Conservation (phyloP, 2,888 invertebrate genomes). For the Pristionchus exspectatus region DNA sequence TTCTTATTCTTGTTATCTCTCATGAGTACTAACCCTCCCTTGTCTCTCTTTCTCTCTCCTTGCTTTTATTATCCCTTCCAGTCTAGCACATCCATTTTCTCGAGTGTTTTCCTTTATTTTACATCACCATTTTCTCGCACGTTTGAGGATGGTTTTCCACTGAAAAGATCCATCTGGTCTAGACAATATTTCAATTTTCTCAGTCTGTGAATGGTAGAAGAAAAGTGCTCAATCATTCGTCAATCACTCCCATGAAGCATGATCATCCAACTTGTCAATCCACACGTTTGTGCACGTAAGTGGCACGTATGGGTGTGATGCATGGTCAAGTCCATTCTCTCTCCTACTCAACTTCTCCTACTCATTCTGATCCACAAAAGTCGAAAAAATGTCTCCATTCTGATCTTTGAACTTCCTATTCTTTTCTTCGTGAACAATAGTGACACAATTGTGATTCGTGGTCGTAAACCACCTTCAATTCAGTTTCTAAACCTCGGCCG, state of each 20-base stretch:
- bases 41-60: background rate
- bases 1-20: background rate
- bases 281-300: background rate
- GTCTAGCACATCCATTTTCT: constrained; percentile 36
- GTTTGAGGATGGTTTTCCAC: background rate
- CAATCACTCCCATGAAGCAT: background rate
- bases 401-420: background rate
- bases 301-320: background rate
- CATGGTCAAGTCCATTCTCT: background rate
- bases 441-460: background rate
- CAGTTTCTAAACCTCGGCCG: background rate
- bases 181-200: background rate
- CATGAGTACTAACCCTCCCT: background rate
- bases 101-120: constrained; percentile 33
- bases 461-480: constrained; percentile 1
- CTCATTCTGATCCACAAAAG: background rate
- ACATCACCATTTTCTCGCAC: background rate
- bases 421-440: background rate
- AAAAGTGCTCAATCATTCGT: background rate
- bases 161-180: background rate
- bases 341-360: background rate
- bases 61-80: background rate
- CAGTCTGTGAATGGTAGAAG: background rate
- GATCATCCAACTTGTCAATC: background rate
- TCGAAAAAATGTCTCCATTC: background rate